Conservation (phyloP, 2,113 vertebrate genomes). For the Myanophis thanlyinensis region DNA sequence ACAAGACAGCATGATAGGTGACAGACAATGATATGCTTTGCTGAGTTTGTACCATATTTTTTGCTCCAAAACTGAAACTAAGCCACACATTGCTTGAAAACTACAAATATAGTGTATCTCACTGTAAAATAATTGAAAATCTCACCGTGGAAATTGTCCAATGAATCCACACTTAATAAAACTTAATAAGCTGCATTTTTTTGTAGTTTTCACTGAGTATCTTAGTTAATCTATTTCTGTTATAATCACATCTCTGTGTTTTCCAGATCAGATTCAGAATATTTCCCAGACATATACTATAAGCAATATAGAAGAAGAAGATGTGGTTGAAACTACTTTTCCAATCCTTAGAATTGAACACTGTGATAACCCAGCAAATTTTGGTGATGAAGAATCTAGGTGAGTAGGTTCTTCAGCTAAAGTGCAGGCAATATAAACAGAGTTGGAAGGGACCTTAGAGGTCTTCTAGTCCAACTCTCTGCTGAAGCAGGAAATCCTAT, state of each 20-base stretch:
- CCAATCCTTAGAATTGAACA: slow-evolving; percentile 74
- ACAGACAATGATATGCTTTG: not conserved
- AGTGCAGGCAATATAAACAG: not conserved
- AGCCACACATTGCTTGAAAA: not conserved
- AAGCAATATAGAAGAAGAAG: not conserved
- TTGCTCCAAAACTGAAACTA: not conserved
- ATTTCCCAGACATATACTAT: slow-evolving; percentile 9
- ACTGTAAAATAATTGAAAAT: not conserved
- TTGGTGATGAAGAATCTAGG: slow-evolving; percentile 41
- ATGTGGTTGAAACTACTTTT: slow-evolving; percentile 66
- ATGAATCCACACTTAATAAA: not conserved
- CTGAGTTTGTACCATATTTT: not conserved
- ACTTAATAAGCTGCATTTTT: not conserved
- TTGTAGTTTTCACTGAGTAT: not conserved
- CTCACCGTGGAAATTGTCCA: not conserved
- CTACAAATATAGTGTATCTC: not conserved
- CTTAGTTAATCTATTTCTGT: not conserved
- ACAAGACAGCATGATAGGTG: not conserved
- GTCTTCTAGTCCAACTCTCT: not conserved
- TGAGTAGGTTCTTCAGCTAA: slow-evolving; percentile 51
- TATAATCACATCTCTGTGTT: slow-evolving; percentile 17
- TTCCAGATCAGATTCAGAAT: slow-evolving; percentile 43
- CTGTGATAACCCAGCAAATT: slow-evolving; percentile 44
- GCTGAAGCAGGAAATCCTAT: not conserved
- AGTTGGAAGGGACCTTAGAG: not conserved